Conservation (phyloP, 1,140 invertebrate genomes). For the Caenorhabditis inopinata region DNA sequence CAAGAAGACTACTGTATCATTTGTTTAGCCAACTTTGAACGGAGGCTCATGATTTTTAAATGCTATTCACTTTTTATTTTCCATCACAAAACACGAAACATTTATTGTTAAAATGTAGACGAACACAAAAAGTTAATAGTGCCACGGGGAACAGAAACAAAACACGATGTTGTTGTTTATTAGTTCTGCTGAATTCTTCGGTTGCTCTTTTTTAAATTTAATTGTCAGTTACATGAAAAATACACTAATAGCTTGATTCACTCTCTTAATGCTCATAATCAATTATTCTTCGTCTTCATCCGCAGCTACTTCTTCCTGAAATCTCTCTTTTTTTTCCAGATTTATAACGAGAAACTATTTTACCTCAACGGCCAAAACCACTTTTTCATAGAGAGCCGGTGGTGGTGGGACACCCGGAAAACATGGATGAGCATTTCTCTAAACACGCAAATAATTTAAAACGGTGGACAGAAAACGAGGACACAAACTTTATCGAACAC, state of each 20-base stretch:
- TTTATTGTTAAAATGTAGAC: not conserved
- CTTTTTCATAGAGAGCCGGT: slow-evolving; percentile 52
- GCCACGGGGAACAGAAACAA: not conserved
- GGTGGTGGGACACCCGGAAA: slow-evolving; percentile 66
- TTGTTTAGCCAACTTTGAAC: too few relatives aligned
- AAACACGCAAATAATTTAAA: slow-evolving; percentile 22
- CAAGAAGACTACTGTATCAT: too few relatives aligned
- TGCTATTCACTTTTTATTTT: too few relatives aligned
- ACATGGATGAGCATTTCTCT: slow-evolving; percentile 63
- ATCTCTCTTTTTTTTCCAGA: not conserved
- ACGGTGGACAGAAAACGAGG: not conserved
- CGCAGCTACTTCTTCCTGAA: slow-evolving; percentile 30
- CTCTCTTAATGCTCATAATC: not conserved
- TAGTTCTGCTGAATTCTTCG: not conserved
- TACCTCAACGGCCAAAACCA: slow-evolving; percentile 20
- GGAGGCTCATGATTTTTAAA: too few relatives aligned
- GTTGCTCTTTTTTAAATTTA: not conserved
- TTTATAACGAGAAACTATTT: too few relatives aligned
- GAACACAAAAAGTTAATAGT: slow-evolving; percentile 5
- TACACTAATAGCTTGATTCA: slow-evolving; percentile 20
- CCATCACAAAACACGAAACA: not conserved
- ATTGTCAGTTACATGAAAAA: slow-evolving; percentile 20
- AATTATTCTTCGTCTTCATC: slow-evolving; percentile 37
- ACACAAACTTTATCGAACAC: slow-evolving; percentile 64
- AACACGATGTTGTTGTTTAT: not conserved